phyloP scores from a whole-genome alignment of 2,113 vertebrate genomes.

The Salvelinus alpinus region DNA sequence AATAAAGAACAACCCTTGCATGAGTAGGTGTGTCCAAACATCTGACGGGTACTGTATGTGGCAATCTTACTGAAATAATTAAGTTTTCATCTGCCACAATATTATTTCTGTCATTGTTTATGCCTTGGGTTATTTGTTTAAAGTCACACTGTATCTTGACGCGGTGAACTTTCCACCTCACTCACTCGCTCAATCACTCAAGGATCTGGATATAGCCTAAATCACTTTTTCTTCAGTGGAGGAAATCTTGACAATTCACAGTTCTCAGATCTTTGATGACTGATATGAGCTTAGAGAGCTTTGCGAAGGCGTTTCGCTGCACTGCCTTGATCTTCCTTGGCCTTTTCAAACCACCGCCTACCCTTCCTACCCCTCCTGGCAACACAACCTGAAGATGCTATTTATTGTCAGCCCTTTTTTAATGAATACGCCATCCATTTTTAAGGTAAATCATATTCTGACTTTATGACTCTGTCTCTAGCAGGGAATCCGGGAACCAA shows the following conservation, averaged over 20 bases:
- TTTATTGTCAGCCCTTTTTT: conserved; percentile 48
- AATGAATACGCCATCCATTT: conserved; percentile 51
- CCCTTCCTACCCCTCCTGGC: conserved; percentile 3
- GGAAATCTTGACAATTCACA: conserved; percentile 31
- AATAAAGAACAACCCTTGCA: too few relatives aligned
- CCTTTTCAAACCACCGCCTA: conserved; percentile 16
- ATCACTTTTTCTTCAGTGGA: conserved; percentile 10
- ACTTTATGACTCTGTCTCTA: conserved; percentile 41
- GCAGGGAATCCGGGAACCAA: conserved; percentile 21
- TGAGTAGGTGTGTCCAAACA: too few relatives aligned
- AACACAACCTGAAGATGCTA: conserved; percentile 7
- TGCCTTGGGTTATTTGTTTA: background rate
- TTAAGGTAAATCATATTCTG: conserved; percentile 25
- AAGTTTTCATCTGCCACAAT: background rate
- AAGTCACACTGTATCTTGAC: background rate
- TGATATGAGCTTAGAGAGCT: conserved; percentile 35
- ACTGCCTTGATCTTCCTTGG: conserved; percentile 18
- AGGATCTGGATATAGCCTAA: background rate
- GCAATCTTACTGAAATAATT: background rate
- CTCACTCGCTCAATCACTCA: conserved; percentile 7
- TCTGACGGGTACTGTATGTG: too few relatives aligned
- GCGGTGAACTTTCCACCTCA: background rate
- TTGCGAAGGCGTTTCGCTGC: conserved; percentile 14
- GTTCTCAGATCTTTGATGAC: conserved; percentile 25
- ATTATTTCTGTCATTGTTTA: background rate